Evolutionary conservation across 2,888 invertebrate species (phyloP).

Genomic region (Laothoe populi): DNA sequence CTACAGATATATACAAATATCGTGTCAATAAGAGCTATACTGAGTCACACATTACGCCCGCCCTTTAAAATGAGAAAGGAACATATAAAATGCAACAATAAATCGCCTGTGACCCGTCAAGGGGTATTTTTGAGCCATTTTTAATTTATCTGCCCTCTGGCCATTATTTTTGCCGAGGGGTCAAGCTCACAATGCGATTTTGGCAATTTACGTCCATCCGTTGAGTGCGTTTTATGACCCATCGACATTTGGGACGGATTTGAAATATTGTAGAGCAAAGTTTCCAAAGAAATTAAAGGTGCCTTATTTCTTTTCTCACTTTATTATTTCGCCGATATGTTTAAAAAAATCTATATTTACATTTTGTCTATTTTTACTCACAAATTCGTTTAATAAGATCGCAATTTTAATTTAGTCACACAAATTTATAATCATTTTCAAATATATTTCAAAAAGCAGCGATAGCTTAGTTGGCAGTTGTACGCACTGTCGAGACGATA

Average conservation of each 20-base stretch:
- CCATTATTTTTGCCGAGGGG: conserved; percentile 81
- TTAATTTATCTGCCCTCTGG: conserved; percentile 82
- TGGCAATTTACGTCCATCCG: conserved; percentile 57
- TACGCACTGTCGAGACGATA: too few species aligned
- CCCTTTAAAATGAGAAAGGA: conserved; percentile 48
- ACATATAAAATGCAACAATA: conserved; percentile 53
- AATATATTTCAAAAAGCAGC: too few species aligned
- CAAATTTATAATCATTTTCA: too few species aligned
- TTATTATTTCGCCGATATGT: not conserved
- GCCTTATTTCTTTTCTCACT: conserved; percentile 1
- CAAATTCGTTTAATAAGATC: too few species aligned
- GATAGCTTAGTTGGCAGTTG: too few species aligned
- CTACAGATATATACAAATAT: conserved; percentile 2
- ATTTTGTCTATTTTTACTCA: too few species aligned
- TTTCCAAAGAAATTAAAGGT: conserved; percentile 21
- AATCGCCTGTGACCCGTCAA: conserved; percentile 63
- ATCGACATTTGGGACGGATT: conserved; percentile 54
- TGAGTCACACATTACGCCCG: conserved; percentile 35
- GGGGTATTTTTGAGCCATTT: conserved; percentile 82
- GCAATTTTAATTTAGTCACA: too few species aligned
- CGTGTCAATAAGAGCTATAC: conserved; percentile 4
- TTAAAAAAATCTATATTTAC: too few species aligned
- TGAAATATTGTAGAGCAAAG: not conserved
- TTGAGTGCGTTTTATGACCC: conserved; percentile 75
- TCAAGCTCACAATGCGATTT: conserved; percentile 68